Evolutionary conservation across 2,888 invertebrate species (phyloP), one percentile per base, ranked within the genome.

Genomic region (Chaetogeoica ovagalla): DNA sequence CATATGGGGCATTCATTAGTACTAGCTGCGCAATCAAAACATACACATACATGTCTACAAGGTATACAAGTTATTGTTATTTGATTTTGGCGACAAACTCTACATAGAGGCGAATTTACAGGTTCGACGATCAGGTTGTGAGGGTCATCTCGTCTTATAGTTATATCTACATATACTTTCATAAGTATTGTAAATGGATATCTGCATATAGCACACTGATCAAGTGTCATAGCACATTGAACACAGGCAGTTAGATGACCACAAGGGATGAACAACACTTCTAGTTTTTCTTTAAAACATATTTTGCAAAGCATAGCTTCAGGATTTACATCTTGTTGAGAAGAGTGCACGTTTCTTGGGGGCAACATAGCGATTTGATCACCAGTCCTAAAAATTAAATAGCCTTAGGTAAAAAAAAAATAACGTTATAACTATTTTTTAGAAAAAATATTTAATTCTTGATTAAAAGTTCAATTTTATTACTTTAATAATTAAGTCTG

Each of bases 221-320:
- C 90, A 82, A 96, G 90, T 77, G 94, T 92, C 37, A 94, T 91
- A 62, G 96, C 95, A 89, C 98, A 98, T 85, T 93, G 92, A 76
- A 93, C 92, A 88, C 98, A 98, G 73, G 96, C 93, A 79, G 96
- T 93, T 85, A 97, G 92, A 88, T 98, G 98, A 83, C 96, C 95
- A 87, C 98, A 98, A 71, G 98, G 97, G 85, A 97, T 89, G 88
- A 98, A 97, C 84, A 95, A 93, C 82, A 97, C 93, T 84, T 93
- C 93, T 84, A 94, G 90, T 87, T 96, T 95, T 85, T 92, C 92
- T 82, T 91, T 92, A 88, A 92, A 95, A 87, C 98, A 98, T 84
- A 98, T 95, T 88, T 94, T 95, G 88, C 97, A 97, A 1, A 71
- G 7, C 21, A 71, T 59, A 17, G 37, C 23, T 8, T 71, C 70